Conservation (phyloP, 2,888 invertebrate genomes). For the Catocala nupta region DNA sequence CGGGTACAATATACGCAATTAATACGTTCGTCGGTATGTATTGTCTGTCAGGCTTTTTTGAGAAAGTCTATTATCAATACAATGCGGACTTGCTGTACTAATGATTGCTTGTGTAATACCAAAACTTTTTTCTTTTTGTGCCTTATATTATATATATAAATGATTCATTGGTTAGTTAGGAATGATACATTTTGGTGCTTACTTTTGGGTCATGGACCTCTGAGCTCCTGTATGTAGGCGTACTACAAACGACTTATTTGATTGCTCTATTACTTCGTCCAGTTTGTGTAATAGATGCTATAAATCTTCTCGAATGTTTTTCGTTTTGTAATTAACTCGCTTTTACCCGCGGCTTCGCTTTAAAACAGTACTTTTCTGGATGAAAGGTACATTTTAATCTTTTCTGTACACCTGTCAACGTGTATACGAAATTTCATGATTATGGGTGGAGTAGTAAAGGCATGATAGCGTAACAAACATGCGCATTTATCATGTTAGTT, state of each 20-base stretch:
- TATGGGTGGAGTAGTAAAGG: no score
- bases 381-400: no score
- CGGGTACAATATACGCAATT: conserved; percentile 56
- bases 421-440: no score
- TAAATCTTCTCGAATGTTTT: conserved; percentile 1
- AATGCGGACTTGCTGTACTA: conserved; percentile 47
- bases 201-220: conserved; percentile 36
- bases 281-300: neutral
- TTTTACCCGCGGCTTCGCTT: no score
- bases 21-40: conserved; percentile 40
- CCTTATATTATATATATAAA: conserved; percentile 2
- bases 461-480: no score
- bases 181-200: no score
- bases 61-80: conserved; percentile 68
- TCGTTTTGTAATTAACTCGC: neutral
- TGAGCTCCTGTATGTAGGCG: conserved; percentile 1
- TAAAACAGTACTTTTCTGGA: no score
- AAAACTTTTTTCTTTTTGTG: neutral
- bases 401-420: no score
- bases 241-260: neutral
- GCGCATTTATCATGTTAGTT: no score
- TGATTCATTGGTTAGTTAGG: conserved; percentile 37
- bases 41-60: conserved; percentile 42
- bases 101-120: conserved; percentile 57
- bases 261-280: neutral